Percentiles rank a stretch among this genome's conserved stretches.
Conservation (phyloP, 2,888 invertebrate genomes). For the Synergus gifuensis region DNA sequence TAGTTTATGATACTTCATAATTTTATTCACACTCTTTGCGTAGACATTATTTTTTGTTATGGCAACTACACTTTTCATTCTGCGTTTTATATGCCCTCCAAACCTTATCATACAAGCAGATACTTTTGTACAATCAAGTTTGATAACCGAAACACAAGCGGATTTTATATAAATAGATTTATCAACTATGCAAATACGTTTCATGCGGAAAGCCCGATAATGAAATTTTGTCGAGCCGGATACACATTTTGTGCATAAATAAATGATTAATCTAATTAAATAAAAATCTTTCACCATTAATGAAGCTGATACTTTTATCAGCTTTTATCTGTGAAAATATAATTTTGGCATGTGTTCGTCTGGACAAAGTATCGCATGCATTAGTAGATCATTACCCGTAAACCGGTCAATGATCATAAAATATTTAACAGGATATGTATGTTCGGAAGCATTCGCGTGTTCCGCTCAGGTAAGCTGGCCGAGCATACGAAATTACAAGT, state of each 20-base stretch:
- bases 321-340: background rate
- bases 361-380: background rate
- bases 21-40: too few relatives aligned
- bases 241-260: background rate
- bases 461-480: conserved; percentile 45
- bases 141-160: background rate
- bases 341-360: background rate
- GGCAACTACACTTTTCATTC: background rate
- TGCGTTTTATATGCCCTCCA: background rate
- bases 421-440: conserved; percentile 67
- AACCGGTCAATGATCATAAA: conserved; percentile 52
- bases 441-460: conserved; percentile 52
- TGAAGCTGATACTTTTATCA: background rate
- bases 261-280: background rate
- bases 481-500: conserved; percentile 58
- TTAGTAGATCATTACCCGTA: conserved; percentile 48
- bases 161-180: background rate
- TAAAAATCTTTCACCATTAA: background rate
- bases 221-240: background rate
- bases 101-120: background rate
- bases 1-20: too few relatives aligned
- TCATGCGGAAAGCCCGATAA: background rate
- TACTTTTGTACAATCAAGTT: background rate
- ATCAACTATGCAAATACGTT: background rate
- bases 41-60: too few relatives aligned